Evolutionary conservation across 2,888 invertebrate genomes (phyloP).

Genomic region (Rhagium mordax): DNA sequence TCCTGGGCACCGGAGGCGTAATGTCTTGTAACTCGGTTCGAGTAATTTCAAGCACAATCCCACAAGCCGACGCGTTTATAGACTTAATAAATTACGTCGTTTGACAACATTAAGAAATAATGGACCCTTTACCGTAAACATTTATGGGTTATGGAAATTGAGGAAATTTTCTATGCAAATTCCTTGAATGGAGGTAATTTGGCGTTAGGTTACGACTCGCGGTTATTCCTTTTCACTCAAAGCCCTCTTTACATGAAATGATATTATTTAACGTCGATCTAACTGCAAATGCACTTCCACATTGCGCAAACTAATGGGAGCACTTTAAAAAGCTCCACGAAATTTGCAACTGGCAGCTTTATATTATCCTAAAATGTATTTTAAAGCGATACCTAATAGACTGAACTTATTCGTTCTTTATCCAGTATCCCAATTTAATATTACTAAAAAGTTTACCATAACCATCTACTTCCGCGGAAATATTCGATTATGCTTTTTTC

Average conservation of each 20-base stretch:
- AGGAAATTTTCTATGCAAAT: slow-evolving; percentile 35
- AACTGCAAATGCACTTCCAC: not conserved
- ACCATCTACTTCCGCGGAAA: too few species aligned
- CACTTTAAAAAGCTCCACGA: not conserved
- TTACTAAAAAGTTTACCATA: too few species aligned
- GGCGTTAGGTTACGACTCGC: slow-evolving; percentile 29
- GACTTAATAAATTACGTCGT: slow-evolving; percentile 53
- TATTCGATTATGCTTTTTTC: too few species aligned
- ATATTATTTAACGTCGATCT: slow-evolving; percentile 20
- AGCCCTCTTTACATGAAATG: slow-evolving; percentile 2
- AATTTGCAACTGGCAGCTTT: not conserved
- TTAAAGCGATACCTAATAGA: too few species aligned
- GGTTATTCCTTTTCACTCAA: slow-evolving; percentile 29
- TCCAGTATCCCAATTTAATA: too few species aligned
- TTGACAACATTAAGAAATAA: slow-evolving; percentile 53
- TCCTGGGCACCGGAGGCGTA: not conserved
- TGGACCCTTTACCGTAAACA: slow-evolving; percentile 49
- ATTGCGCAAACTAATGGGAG: not conserved
- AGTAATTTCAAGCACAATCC: slow-evolving; percentile 34
- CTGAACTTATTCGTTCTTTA: too few species aligned
- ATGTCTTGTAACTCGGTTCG: slow-evolving; percentile 12
- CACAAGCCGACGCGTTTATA: slow-evolving; percentile 46
- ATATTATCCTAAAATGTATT: too few species aligned
- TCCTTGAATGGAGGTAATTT: slow-evolving; percentile 34
- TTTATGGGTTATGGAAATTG: slow-evolving; percentile 60